These are phyloP conservation scores for Graptemys geographica DNA, from an alignment of 2,797 vertebrate species.

Conservation along the genomic window DNA sequence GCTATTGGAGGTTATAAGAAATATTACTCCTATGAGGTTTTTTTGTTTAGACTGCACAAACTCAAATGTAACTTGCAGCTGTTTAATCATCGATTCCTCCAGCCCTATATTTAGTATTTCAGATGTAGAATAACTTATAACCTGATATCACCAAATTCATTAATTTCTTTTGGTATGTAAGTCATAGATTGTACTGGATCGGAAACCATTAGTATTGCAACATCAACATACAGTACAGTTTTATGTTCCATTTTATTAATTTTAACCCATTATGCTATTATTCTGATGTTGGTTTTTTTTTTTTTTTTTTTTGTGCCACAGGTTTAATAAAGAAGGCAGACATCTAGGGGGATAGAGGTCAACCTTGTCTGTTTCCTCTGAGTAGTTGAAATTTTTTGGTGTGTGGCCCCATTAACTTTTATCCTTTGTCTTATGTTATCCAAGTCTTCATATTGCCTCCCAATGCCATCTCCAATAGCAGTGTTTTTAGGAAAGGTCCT, in stretches of 20 bases:
- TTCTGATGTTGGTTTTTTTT: background rate
- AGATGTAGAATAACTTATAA: conserved; percentile 10
- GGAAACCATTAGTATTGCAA: background rate
- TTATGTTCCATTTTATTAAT: background rate
- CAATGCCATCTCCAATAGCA: background rate
- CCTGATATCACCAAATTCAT: background rate
- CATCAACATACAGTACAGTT: background rate
- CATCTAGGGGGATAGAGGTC: accelerated
- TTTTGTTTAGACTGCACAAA: conserved; percentile 57
- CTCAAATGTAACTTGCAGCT: conserved; percentile 26
- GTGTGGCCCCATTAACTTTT: background rate
- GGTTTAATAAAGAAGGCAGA: background rate
- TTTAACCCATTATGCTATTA: background rate
- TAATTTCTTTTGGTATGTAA: background rate
- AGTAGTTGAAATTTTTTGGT: accelerated
- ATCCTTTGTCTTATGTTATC: accelerated
- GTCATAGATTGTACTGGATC: background rate
- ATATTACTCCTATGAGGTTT: background rate
- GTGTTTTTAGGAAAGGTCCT: background rate
- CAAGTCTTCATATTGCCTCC: background rate
- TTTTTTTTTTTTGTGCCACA: background rate
- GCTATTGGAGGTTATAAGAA: conserved; percentile 10
- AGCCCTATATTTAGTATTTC: conserved; percentile 10
- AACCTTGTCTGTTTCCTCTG: background rate
- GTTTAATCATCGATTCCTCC: conserved; percentile 15